Evolutionary conservation across 1,140 invertebrate species (phyloP), one percentile per base, ranked within the genome.

Genomic region (Drosophila mayri): DNA sequence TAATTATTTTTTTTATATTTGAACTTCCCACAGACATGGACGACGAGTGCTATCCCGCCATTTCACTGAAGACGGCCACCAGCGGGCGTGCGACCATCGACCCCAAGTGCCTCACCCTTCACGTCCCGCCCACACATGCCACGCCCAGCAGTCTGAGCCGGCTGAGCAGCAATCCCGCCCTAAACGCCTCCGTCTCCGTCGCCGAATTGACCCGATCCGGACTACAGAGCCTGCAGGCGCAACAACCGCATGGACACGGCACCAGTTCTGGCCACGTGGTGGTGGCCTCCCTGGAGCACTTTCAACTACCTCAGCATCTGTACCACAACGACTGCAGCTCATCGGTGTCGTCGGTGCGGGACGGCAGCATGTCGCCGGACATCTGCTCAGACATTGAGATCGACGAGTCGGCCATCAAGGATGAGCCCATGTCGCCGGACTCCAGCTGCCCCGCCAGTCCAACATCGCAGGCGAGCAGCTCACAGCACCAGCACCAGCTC

Each of bases 1-100:
- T 16, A 10, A 10, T 32, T 8, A 30, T 16, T n/a, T 44, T 32
- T 44, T 32, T 11, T 1, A 4, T n/a, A 16, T 65, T 60, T 47
- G 7, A 4, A 5, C 11, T 47, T 4, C 9, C 46, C 32, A 1
- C 93, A 97, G 96, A 97, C 83, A 96, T 97, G 95, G 96, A 97
- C 90, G 96, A 97, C 66, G 96, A 97, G 88, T 97, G 96, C 92
- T 97, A 96, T 90, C 95, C 96, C 37, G 94, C 95, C 14, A 96
- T 97, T 79, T 95, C 96, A 44, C 94, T 95, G 92, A 95, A 95
- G 59, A 94, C 94, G 52, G 94, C 81, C 35, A 90, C 85, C 46
- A 90, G 73, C 93, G 86, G 86, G 55, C 41, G 78, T 52, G 80
- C 92, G 40, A 88, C 81, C 57, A 81, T 91, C 57, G 88, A 92